Conservation (phyloP, 2,888 invertebrate genomes). For the Rhagonycha fulva region DNA sequence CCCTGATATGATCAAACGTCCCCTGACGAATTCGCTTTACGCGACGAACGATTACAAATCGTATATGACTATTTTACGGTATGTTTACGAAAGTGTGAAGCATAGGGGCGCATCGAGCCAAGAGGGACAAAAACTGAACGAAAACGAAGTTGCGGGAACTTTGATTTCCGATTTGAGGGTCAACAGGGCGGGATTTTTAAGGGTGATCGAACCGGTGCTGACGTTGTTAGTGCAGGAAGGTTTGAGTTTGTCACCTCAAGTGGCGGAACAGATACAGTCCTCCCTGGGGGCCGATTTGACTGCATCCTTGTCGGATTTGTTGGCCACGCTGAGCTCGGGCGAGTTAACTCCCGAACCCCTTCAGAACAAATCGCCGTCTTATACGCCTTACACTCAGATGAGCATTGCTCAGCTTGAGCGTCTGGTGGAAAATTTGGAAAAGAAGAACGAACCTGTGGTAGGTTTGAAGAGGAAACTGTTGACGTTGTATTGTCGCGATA, state of each 20-base stretch:
- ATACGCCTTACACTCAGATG: constrained; percentile 53
- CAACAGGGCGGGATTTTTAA: constrained; percentile 54
- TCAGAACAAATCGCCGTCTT: constrained; percentile 48
- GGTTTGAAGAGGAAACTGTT: constrained; percentile 67
- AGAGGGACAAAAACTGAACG: constrained; percentile 36
- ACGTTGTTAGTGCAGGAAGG: constrained; percentile 65
- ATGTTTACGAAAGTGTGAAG: constrained; percentile 56
- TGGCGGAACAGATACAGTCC: constrained; percentile 67
- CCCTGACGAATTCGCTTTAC: constrained; percentile 62
- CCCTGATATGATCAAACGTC: constrained; percentile 59
- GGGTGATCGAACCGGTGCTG: constrained; percentile 59
- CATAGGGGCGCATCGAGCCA: constrained; percentile 40
- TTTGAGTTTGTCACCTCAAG: constrained; percentile 64
- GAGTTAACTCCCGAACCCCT: constrained; percentile 60
- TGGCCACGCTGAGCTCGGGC: constrained; percentile 68
- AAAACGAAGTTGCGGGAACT: constrained; percentile 59
- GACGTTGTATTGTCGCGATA: constrained; percentile 64
- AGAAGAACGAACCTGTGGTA: constrained; percentile 62
- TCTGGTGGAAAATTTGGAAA: constrained; percentile 59
- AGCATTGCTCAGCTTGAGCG: constrained; percentile 62
- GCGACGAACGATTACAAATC: constrained; percentile 66
- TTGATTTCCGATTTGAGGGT: constrained; percentile 60
- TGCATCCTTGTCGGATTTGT: constrained; percentile 62
- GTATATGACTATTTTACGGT: constrained; percentile 64
- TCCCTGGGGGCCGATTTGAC: constrained; percentile 69